Base-by-base conservation (phyloP, 1,140 invertebrate species). In the Drosophila varians region DNA sequence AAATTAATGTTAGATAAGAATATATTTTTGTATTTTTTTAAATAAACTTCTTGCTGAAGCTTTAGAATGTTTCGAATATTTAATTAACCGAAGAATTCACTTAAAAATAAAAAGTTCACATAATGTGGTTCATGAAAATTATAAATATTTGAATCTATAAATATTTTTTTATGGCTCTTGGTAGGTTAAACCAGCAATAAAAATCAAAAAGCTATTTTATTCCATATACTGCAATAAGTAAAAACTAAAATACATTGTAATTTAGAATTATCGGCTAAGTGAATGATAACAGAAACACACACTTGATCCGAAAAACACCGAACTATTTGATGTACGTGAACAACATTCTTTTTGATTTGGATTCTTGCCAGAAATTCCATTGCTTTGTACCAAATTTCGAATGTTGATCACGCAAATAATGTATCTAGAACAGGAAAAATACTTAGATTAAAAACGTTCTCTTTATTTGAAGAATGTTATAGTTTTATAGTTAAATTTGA, bases 321-420 rank as follows among this genome's bases (percentile, higher is more conserved):
- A 68, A 73, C 51, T 64, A 69, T 75, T 65, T 54, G 42, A 74
- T 69, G 66, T 45, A 16, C 45, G 21, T 61, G 28, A 76, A 80
- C 54, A 73, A 60, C 57, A 87, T 86, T 87, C 82, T 66, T 87
- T 36, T 60, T 80, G 43, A 74, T 60, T 86, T 87, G 82, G 82
- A 74, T 56, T 23, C 38, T 31, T 60, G 82, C 82, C 82, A 87
- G 48, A 77, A 77, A 87, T 88, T 87, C 69, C 74, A 71, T 42
- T 57, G 69, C 47, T 68, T 57, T 78, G 46, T 72, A 43, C 19
- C 9, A 46, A 43, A 69, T 73, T 26, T 54, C 53, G 57, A 55
- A 75, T 72, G 28, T 51, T 53, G 49, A 60, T 71, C 25, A 54
- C 18, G 40, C 14, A 9, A 51, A 51, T 18, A 36, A 25, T 57